These are phyloP conservation scores for Ectropis crepuscularia DNA, from an alignment of 2,888 invertebrate genomes.

Conservation along the genomic window DNA sequence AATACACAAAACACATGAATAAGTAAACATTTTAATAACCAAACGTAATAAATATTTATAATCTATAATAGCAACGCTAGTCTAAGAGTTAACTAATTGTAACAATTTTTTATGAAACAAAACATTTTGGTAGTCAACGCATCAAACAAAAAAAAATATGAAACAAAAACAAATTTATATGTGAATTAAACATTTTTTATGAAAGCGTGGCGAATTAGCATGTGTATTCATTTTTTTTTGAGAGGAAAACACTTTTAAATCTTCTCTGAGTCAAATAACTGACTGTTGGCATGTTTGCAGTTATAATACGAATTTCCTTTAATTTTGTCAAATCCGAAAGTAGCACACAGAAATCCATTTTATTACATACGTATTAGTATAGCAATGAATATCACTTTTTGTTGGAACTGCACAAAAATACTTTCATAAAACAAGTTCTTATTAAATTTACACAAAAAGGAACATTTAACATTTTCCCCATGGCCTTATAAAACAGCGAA, in stretches of 20 bases:
- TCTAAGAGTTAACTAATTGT: constrained; percentile 51
- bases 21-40: constrained; percentile 52
- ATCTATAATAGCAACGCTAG: constrained; percentile 61
- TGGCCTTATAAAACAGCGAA: constrained; percentile 7
- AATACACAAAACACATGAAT: constrained; percentile 47
- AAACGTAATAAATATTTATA: constrained; percentile 66
- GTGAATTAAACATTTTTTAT: constrained; percentile 22
- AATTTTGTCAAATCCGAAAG: background rate
- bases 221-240: background rate
- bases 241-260: background rate
- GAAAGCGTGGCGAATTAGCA: constrained; percentile 9
- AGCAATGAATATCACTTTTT: background rate
- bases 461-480: constrained; percentile 25
- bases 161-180: constrained; percentile 8
- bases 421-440: constrained; percentile 25
- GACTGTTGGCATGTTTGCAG: too few species aligned
- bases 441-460: constrained; percentile 3
- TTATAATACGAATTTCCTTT: too few species aligned
- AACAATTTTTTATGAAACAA: constrained; percentile 20
- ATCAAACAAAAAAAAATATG: constrained; percentile 31
- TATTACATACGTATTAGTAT: background rate
- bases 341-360: too few species aligned
- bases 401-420: background rate
- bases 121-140: constrained; percentile 13
- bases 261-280: too few species aligned